phyloP scores from a whole-genome alignment of 2,888 invertebrate species.

The Molanna angustata region DNA sequence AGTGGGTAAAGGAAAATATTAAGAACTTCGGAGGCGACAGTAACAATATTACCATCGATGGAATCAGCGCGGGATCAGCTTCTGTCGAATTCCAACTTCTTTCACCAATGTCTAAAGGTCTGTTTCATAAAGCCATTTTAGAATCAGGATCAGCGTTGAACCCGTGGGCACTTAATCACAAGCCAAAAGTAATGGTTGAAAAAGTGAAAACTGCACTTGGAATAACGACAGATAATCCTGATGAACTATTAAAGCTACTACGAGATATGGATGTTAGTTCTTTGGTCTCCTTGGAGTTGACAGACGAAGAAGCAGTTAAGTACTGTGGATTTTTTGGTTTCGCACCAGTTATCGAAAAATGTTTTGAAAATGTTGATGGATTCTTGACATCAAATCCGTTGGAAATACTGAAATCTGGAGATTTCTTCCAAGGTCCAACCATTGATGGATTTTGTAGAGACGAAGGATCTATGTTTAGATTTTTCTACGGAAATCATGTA shows the following conservation, averaged over 20 bases:
- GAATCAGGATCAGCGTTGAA: constrained; percentile 22
- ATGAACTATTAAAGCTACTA: no score
- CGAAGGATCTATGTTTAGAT: constrained; percentile 47
- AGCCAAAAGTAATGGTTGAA: background rate
- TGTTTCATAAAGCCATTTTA: constrained; percentile 26
- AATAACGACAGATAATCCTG: constrained; percentile 40
- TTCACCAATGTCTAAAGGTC: constrained; percentile 18
- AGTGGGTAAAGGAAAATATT: constrained; percentile 27
- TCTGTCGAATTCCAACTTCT: constrained; percentile 24
- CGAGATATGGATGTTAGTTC: no score
- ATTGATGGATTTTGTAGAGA: constrained; percentile 56
- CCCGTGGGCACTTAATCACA: constrained; percentile 17
- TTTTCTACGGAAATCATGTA: constrained; percentile 6
- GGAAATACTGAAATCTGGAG: constrained; percentile 44
- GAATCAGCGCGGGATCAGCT: constrained; percentile 27
- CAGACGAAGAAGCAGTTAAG: constrained; percentile 5
- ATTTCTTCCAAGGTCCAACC: constrained; percentile 48
- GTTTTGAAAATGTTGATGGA: constrained; percentile 10
- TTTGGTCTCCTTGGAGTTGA: no score
- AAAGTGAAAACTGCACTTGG: no score
- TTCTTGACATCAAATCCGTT: constrained; percentile 43
- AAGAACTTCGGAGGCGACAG: constrained; percentile 21
- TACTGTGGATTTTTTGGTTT: constrained; percentile 38
- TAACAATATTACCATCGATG: constrained; percentile 25
- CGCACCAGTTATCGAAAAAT: constrained; percentile 25